Evolutionary conservation across 1,140 invertebrate species (phyloP).

Genomic region (fruit fly (Drosophila melanogaster)): Release_6_plus_ISO1_MT NT_033777.3:30175501-30176000

Average conservation of each 20-base stretch:
- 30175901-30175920: slow-evolving; percentile 73
- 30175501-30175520: not conserved
- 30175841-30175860: slow-evolving; percentile 18
- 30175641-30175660: slow-evolving; percentile 19
- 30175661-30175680: not conserved
- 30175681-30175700: not conserved
- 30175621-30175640: slow-evolving; percentile 10
- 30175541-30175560: not conserved
- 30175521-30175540: not conserved
- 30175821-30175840: slow-evolving; percentile 28
- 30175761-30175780: not conserved
- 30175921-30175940: slow-evolving; percentile 67
- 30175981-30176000: slow-evolving; percentile 59
- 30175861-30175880: slow-evolving; percentile 26
- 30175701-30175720: not conserved
- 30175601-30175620: not conserved
- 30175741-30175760: slow-evolving; percentile 2
- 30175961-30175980: slow-evolving; percentile 69
- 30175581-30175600: too few relatives aligned
- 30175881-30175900: slow-evolving; percentile 32
- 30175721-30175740: not conserved
- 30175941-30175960: slow-evolving; percentile 37
- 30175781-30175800: not conserved
- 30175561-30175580: not conserved
- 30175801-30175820: not conserved